Evolutionary conservation across 2,797 vertebrate species (phyloP).

Genomic region (Bradypus variegatus): DNA sequence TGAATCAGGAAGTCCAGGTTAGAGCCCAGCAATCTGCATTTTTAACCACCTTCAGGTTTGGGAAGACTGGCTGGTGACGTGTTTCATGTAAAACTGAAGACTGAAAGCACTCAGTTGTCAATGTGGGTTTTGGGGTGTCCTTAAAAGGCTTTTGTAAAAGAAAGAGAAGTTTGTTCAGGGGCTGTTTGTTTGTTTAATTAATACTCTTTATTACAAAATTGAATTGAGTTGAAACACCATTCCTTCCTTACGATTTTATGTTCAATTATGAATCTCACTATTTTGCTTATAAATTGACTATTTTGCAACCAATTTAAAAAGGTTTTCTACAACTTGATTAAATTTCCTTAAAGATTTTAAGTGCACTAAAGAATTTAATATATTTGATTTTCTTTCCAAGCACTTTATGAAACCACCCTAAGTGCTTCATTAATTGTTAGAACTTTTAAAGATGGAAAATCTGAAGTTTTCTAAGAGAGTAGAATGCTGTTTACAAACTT

Average conservation of each 20-base stretch:
- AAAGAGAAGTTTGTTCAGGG: background rate
- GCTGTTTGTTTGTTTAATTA: background rate
- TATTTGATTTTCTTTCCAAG: background rate
- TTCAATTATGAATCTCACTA: background rate
- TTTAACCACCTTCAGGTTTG: no score
- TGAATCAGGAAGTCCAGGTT: background rate
- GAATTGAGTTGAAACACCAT: background rate
- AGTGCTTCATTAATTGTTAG: background rate
- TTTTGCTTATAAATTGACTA: background rate
- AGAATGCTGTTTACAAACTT: background rate
- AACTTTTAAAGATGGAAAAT: background rate
- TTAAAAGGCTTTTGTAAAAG: background rate
- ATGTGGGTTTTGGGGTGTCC: rapidly evolving
- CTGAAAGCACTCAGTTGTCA: background rate
- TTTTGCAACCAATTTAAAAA: background rate
- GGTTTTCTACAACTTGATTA: background rate
- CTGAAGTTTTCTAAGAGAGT: background rate
- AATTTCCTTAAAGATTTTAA: background rate
- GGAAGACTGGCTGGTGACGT: no score
- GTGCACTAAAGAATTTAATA: background rate
- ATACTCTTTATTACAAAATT: background rate
- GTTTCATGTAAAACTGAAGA: no score
- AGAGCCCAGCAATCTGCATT: background rate
- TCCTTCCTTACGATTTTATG: background rate
- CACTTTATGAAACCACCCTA: background rate